Evolutionary conservation across 2,888 invertebrate species (phyloP).

Genomic region (Lepeophtheirus nordmannii): DNA sequence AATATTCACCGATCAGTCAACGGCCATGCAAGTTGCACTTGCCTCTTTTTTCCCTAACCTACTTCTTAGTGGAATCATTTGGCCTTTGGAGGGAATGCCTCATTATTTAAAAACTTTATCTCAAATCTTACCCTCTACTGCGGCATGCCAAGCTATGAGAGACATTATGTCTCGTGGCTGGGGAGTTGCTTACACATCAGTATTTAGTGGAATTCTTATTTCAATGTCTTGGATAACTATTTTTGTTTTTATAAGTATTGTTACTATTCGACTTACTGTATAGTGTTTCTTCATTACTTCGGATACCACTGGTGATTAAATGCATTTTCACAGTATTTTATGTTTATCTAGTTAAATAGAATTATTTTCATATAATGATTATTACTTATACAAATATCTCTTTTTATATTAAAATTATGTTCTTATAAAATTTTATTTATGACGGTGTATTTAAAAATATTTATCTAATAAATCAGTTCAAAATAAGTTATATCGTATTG

Average conservation of each 20-base stretch:
- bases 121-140: conserved; percentile 56
- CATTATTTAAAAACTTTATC: conserved; percentile 47
- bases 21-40: conserved; percentile 65
- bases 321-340: too few species aligned
- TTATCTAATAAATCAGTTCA: too few species aligned
- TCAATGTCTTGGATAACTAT: conserved; percentile 47
- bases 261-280: conserved; percentile 5
- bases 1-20: background rate
- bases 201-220: conserved; percentile 56
- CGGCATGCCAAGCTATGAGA: conserved; percentile 57
- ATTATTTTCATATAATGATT: too few species aligned
- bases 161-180: conserved; percentile 61
- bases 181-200: conserved; percentile 47
- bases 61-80: conserved; percentile 79
- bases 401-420: too few species aligned
- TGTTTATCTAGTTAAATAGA: too few species aligned
- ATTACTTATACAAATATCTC: too few species aligned
- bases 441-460: too few species aligned
- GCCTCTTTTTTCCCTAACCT: conserved; percentile 73
- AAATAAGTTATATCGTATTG: too few species aligned
- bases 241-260: conserved; percentile 27
- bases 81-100: conserved; percentile 94
- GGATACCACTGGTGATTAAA: too few species aligned
- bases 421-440: too few species aligned
- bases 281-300: background rate